These are phyloP conservation scores for Autographa pulchrina DNA, from an alignment of 2,888 invertebrate species.

Conservation along the genomic window DNA sequence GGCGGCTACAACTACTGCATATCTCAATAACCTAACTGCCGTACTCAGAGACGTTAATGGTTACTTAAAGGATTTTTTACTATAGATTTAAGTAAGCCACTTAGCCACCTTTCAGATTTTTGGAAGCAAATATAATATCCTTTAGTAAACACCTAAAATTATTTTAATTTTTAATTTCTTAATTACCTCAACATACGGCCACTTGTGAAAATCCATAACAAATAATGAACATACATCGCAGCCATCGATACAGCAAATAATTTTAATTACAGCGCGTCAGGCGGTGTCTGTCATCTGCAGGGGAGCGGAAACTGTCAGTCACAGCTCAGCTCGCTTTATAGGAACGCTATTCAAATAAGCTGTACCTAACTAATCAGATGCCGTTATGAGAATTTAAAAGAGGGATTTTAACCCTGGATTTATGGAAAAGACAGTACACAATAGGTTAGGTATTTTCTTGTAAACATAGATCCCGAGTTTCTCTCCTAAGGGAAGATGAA, in stretches of 20 bases:
- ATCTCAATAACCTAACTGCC: too few relatives aligned
- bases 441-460: too few relatives aligned
- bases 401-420: neutral
- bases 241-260: conserved; percentile 42
- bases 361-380: conserved; percentile 12
- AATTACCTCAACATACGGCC: neutral
- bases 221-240: conserved; percentile 33
- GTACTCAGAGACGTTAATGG: too few relatives aligned
- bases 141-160: too few relatives aligned
- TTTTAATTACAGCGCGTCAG: conserved; percentile 42
- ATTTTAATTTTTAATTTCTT: too few relatives aligned
- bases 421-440: neutral
- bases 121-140: too few relatives aligned
- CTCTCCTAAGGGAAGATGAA: too few relatives aligned
- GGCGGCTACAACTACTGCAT: too few relatives aligned
- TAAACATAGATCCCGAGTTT: too few relatives aligned
- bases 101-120: too few relatives aligned
- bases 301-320: conserved; percentile 57
- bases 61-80: too few relatives aligned
- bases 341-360: conserved; percentile 8
- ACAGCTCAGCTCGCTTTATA: conserved; percentile 23
- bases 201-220: conserved; percentile 36
- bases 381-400: neutral
- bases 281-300: conserved; percentile 49
- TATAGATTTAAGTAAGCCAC: too few relatives aligned